Evolutionary conservation across 1,140 invertebrate genomes (phyloP).

Genomic region (Dreissena polymorpha): DNA sequence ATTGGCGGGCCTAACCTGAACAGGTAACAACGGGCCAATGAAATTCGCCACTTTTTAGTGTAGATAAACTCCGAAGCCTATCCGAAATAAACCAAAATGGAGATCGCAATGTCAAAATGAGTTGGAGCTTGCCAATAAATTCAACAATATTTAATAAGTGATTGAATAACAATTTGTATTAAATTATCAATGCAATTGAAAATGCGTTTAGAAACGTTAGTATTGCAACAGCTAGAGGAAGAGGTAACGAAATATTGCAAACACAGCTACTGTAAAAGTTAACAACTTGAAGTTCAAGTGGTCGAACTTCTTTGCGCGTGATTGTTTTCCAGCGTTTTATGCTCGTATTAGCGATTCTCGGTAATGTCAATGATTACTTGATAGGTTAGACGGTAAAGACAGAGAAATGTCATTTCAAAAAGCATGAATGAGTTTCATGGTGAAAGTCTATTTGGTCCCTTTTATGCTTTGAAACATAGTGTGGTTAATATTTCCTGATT

Average conservation of each 20-base stretch:
- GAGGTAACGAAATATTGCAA: constrained; percentile 57
- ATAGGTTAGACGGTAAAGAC: neutral
- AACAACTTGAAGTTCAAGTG: neutral
- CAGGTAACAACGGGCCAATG: too few relatives aligned
- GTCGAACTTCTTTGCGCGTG: neutral
- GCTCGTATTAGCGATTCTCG: neutral
- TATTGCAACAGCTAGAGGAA: constrained; percentile 69
- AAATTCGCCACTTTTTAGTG: neutral
- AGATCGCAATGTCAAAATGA: constrained; percentile 22
- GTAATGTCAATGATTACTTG: neutral
- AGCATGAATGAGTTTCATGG: neutral
- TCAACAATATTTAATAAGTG: neutral
- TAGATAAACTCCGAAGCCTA: neutral
- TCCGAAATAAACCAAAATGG: constrained; percentile 21
- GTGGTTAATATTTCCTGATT: neutral
- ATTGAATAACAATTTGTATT: neutral
- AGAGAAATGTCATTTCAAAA: neutral
- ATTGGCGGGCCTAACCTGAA: too few relatives aligned
- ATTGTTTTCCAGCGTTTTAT: neutral
- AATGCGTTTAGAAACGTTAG: constrained; percentile 71
- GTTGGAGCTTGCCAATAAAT: neutral
- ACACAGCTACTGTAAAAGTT: neutral
- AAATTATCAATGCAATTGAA: constrained; percentile 32
- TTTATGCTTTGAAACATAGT: neutral
- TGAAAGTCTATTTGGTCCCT: neutral